A percentile compares a stretch with the other conserved stretches of the same genome.
phyloP scores from a whole-genome alignment of 2,888 invertebrate species.

The Lasiommata megera region DNA sequence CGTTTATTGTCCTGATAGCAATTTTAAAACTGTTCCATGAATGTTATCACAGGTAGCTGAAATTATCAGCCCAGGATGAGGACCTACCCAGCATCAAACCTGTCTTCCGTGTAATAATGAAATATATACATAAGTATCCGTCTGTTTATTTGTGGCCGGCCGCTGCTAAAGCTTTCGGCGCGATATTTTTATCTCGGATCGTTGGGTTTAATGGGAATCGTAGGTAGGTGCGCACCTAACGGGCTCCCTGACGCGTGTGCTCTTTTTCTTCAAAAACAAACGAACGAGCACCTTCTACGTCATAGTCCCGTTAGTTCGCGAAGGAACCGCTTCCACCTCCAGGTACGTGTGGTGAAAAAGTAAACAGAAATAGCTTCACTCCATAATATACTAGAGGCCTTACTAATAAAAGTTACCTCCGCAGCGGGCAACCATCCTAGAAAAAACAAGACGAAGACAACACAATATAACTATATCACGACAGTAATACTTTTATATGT shows the following conservation, averaged over 20 bases:
- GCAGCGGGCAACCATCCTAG: no score
- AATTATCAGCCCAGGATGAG: background rate
- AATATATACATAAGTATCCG: constrained; percentile 4
- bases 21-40: background rate
- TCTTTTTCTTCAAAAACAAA: background rate
- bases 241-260: background rate
- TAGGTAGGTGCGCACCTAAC: background rate
- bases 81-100: background rate
- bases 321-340: no score
- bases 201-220: constrained; percentile 6
- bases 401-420: no score
- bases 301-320: no score
- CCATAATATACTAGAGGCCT: no score
- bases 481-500: no score
- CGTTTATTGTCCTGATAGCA: no score
- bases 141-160: constrained; percentile 19
- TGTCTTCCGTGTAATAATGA: background rate
- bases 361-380: no score
- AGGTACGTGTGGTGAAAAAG: no score
- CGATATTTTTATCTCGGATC: constrained; percentile 18
- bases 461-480: no score
- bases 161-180: constrained; percentile 14
- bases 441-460: no score
- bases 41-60: background rate
- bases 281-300: no score